phyloP scores from a whole-genome alignment of 2,888 invertebrate species.

The Conistra vaccinii region DNA sequence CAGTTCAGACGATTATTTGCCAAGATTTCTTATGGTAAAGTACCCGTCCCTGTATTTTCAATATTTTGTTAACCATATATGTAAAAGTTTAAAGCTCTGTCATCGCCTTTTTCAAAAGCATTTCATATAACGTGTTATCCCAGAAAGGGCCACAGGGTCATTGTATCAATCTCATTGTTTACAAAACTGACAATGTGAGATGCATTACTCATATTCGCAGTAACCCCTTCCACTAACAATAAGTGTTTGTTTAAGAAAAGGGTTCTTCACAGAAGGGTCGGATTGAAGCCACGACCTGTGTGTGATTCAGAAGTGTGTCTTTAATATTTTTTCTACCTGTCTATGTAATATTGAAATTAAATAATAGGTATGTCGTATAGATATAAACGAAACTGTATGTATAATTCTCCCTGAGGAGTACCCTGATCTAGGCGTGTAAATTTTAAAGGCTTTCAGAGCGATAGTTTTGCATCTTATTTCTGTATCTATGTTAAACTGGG shows the following conservation, averaged over 20 bases:
- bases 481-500: too few species aligned
- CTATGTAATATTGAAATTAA: not conserved
- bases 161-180: slow-evolving; percentile 53
- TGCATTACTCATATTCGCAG: slow-evolving; percentile 56
- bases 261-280: slow-evolving; percentile 37
- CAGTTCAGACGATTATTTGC: not conserved
- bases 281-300: slow-evolving; percentile 1
- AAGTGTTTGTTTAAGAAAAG: slow-evolving; percentile 56
- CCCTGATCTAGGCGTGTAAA: too few species aligned
- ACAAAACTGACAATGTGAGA: slow-evolving; percentile 40
- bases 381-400: too few species aligned
- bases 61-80: not conserved
- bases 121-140: not conserved
- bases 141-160: slow-evolving; percentile 9
- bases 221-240: slow-evolving; percentile 48
- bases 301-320: slow-evolving; percentile 11
- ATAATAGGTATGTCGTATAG: not conserved
- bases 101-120: not conserved
- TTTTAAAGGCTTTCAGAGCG: too few species aligned
- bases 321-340: not conserved
- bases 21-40: not conserved
- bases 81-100: not conserved
- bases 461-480: too few species aligned
- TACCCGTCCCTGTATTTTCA: not conserved
- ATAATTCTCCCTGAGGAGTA: too few species aligned